phyloP scores from a whole-genome alignment of 2,888 invertebrate genomes.

The Drosophila borborema region DNA sequence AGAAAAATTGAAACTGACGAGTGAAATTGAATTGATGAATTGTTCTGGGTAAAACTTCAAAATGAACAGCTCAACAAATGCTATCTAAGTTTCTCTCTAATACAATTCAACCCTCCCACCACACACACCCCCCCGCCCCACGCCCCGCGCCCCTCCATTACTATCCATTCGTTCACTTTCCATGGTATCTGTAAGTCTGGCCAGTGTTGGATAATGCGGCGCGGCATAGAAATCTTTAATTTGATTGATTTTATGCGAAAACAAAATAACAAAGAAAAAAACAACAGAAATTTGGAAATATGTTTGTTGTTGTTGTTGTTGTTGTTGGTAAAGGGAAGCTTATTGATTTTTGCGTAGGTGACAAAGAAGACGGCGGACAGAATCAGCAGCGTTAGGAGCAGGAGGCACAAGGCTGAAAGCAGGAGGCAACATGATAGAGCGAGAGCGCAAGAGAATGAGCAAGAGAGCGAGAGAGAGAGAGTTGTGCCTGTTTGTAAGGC shows the following conservation, averaged over 20 bases:
- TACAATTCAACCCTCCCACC: not conserved
- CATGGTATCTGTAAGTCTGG: not conserved
- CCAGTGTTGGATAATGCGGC: conserved; percentile 48
- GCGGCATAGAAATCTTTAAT: conserved; percentile 28
- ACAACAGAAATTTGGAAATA: not conserved
- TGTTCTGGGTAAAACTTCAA: conserved; percentile 10
- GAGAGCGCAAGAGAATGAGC: conserved; percentile 11
- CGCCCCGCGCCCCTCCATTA: not conserved
- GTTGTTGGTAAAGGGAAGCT: conserved; percentile 7
- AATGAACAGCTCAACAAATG: conserved; percentile 41
- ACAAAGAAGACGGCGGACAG: conserved; percentile 41
- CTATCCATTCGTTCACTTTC: too few species aligned
- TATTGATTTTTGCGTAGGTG: conserved; percentile 65
- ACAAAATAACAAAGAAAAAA: not conserved
- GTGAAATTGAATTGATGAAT: conserved; percentile 40
- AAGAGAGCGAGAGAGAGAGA: conserved; percentile 9
- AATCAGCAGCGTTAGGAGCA: conserved; percentile 4
- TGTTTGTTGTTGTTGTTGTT: conserved; percentile 7
- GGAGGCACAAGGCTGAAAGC: not conserved
- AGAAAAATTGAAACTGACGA: conserved; percentile 58
- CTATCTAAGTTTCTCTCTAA: conserved; percentile 16
- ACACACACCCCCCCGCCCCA: too few species aligned
- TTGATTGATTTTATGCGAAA: conserved; percentile 49
- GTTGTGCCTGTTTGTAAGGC: not conserved
- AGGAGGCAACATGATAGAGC: not conserved